Evolutionary conservation across 2,888 invertebrate genomes (phyloP), one percentile per base, ranked within the genome.

Genomic region (Eueremaeus valkanovi): DNA sequence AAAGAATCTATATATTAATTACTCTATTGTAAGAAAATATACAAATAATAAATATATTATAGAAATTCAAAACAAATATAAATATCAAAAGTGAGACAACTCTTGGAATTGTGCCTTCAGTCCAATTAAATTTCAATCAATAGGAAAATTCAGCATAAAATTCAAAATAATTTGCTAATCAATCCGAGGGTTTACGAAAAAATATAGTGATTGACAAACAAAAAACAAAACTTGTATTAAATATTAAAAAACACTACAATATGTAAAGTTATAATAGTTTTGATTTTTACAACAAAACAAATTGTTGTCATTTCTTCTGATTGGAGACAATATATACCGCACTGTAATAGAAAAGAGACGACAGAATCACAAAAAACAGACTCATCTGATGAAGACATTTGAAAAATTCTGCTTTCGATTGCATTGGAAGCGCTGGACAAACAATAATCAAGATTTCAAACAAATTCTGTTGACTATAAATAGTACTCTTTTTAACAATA

Each of bases 21-120:
- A 42, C 42, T 11, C 42, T 42, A 11, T 16, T 42, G 16, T 45
- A 45, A 11, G 8, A 45, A 45, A 16, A 42, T 42, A 16, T 11
- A 55, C 29, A 24, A 55, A 16, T 55, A 24, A 27, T 21, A 24
- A 42, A 42, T 11, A 55, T 27, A 55, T n/a, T n/a, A 55, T 27
- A 55, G 3, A 63, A 36, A 55, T n/a, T n/a, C 16, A 6, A 61
- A 58, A 29, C 16, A 24, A 11, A 61, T 29, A 61, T 13, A 33
- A 61, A 36, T 68, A 68, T 68, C 68, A 27, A 68, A 68, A 68
- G 68, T 68, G 68, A 68, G 63, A 68, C 68, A 68, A 68, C 68
- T 68, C 68, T 68, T 42, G 68, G 42, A 68, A 68, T 40, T 40
- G 68, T 68, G 68, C 68, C 68, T 68, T 68, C 36, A 42, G 42